Evolutionary conservation across 1,140 invertebrate species (phyloP), one percentile per base, ranked within the genome.

Genomic region (Atta colombica): DNA sequence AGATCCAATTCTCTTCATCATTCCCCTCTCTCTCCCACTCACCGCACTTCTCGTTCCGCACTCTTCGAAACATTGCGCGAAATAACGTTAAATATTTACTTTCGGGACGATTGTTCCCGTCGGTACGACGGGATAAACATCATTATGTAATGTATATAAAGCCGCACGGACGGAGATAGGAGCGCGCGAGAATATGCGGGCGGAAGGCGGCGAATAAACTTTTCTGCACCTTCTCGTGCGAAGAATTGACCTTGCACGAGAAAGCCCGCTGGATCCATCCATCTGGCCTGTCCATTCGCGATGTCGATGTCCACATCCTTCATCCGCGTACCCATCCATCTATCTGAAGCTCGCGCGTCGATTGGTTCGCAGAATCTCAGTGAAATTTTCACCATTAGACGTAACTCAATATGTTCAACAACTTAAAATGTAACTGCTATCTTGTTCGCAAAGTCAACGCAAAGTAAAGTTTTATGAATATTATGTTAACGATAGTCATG

Each of bases 1-100:
- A 81, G 89, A 90, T 91, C 87, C 90, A 91, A 89, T 91, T 91
- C 90, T 71, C 74, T 55, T 65, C 77, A 61, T 75, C 87, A 58
- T 39, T 18, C 21, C 7, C 45, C 35, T 39, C 39, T 16, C 88
- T 31, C 39, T 7, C 25, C 49, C 60, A 21, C 51, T 53, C 25
- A 5, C 28, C 21, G 25, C 69, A 31, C 55, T 45, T 80, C 69
- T 63, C 78, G 66, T 77, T 51, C 74, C 77, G 85, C 71, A 75
- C 86, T 89, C 90, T 91, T 89, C 77, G 94, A 94, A 94, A 94
- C 94, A 95, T 95, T 95, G 94, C 94, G 93, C 94, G 94, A 95
- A 95, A 95, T 95, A 95, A 95, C 93, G 94, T 95, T 95, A 95
- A 95, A 95, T 95, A 95, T 95, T 95, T 95, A 94, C 94, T 91